Evolutionary conservation across 2,797 vertebrate genomes (phyloP).

Genomic region (Tarsius wallacei): DNA sequence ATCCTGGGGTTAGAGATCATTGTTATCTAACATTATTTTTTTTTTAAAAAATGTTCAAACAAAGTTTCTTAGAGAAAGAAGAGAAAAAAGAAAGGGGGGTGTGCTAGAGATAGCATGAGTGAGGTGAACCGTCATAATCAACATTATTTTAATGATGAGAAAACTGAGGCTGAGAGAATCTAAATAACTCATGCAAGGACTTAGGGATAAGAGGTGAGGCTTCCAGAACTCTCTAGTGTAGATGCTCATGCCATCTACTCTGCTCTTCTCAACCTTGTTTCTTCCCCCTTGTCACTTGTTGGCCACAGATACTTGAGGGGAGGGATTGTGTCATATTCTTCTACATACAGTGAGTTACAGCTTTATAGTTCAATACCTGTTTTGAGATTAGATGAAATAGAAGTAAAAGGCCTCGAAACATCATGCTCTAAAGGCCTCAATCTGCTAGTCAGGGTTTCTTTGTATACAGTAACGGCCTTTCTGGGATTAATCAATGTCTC

Average conservation of each 20-base stretch:
- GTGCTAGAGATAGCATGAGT: neutral
- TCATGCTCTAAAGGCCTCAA: neutral
- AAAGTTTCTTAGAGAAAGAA: too few species aligned
- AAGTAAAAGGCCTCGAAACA: neutral
- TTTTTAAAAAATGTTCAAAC: too few species aligned
- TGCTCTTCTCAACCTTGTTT: neutral
- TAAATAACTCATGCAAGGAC: neutral
- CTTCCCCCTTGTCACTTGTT: neutral
- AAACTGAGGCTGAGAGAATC: neutral
- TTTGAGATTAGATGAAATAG: slow-evolving; percentile 9
- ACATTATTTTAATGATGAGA: neutral
- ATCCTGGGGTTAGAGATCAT: neutral
- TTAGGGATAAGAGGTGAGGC: neutral
- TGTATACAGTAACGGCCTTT: neutral
- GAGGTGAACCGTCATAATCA: neutral
- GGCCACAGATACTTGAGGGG: neutral
- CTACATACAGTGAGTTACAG: neutral
- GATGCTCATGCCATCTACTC: neutral
- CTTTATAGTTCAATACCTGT: neutral
- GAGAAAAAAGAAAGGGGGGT: neutral
- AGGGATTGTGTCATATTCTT: fast-evolving
- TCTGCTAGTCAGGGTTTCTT: neutral
- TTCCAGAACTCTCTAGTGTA: neutral
- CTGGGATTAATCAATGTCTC: neutral
- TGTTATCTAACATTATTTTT: too few species aligned